Conservation (phyloP, 2,888 invertebrate genomes). For the Catocala sponsa region DNA sequence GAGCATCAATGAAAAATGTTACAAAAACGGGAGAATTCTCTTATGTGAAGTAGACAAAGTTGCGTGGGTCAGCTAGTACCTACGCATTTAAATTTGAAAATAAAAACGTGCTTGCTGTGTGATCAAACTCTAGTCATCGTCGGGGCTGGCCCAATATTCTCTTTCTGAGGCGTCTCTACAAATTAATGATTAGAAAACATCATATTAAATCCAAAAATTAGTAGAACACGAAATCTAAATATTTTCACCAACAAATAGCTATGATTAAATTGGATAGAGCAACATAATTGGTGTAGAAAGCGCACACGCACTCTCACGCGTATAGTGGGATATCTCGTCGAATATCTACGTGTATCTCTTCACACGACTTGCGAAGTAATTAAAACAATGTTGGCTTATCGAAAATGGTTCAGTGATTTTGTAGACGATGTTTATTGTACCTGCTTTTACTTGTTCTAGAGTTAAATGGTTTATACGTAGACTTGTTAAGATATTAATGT, state of each 20-base stretch:
- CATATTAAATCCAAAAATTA: background rate
- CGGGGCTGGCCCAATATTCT: too few relatives aligned
- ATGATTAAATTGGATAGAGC: constrained; percentile 40
- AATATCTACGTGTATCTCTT: constrained; percentile 48
- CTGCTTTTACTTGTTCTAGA: constrained; percentile 14
- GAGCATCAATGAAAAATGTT: too few relatives aligned
- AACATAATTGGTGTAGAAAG: constrained; percentile 60
- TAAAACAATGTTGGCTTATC: constrained; percentile 56
- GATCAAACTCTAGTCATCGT: too few relatives aligned
- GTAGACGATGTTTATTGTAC: constrained; percentile 27
- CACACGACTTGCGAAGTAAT: constrained; percentile 55
- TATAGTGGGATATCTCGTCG: constrained; percentile 46
- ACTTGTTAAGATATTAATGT: background rate
- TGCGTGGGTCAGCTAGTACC: too few relatives aligned
- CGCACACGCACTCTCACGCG: constrained; percentile 60
- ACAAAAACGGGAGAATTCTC: too few relatives aligned
- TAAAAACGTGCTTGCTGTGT: too few relatives aligned
- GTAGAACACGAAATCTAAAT: constrained; percentile 26
- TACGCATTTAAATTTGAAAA: too few relatives aligned
- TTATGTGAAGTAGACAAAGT: too few relatives aligned
- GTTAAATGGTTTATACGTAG: background rate
- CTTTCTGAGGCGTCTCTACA: background rate
- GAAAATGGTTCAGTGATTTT: constrained; percentile 55
- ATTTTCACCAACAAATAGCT: constrained; percentile 40
- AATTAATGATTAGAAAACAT: constrained; percentile 6